Conservation (phyloP, 2,113 vertebrate genomes). For the Solea senegalensis region DNA sequence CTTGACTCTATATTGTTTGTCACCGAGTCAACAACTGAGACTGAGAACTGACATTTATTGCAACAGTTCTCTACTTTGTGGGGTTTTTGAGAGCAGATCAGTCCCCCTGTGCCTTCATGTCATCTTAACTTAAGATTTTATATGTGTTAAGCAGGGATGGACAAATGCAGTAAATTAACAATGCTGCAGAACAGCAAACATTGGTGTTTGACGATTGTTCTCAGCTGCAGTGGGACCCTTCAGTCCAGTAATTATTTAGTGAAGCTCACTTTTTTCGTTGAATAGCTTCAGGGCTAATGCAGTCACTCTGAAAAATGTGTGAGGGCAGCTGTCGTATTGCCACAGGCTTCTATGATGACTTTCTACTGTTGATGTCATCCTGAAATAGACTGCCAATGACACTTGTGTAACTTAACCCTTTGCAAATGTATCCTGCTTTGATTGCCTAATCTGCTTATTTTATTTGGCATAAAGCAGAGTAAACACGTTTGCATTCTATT, state of each 20-base stretch:
- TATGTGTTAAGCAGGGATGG: slow-evolving; percentile 1
- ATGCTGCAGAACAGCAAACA: slow-evolving; percentile 35
- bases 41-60: not conserved
- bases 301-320: slow-evolving; percentile 62
- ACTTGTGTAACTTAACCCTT: slow-evolving; percentile 28
- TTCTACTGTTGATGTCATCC: slow-evolving; percentile 39
- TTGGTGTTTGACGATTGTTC: slow-evolving; percentile 48
- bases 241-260: slow-evolving; percentile 64
- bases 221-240: slow-evolving; percentile 34
- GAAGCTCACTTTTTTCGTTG: slow-evolving; percentile 52
- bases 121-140: slow-evolving; percentile 20
- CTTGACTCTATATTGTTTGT: not conserved
- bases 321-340: slow-evolving; percentile 59
- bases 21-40: not conserved
- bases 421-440: slow-evolving; percentile 10
- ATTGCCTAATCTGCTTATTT: slow-evolving; percentile 19
- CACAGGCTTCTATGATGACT: slow-evolving; percentile 37
- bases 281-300: slow-evolving; percentile 66
- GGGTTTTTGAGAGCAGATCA: not conserved
- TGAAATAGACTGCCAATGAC: slow-evolving; percentile 36
- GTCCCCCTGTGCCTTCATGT: slow-evolving; percentile 15
- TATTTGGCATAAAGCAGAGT: not conserved
- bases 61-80: not conserved
- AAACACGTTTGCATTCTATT: slow-evolving; percentile 12
- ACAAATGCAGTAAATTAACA: slow-evolving; percentile 22